phyloP scores from a whole-genome alignment of 2,888 invertebrate genomes.

The Uloborus plumipes region DNA sequence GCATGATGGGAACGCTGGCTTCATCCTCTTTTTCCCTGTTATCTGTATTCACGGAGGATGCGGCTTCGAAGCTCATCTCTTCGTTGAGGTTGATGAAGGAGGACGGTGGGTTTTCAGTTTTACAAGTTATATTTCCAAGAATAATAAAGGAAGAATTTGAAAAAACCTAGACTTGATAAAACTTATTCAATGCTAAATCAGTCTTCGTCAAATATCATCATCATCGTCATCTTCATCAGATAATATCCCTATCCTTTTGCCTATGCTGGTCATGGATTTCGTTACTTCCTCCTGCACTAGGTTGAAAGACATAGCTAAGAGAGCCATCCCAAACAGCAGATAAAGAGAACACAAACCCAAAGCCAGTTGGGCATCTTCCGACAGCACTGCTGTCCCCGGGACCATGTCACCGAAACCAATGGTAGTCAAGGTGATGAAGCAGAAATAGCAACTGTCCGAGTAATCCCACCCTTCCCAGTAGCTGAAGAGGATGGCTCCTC shows the following conservation, averaged over 20 bases:
- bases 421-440: slow-evolving; percentile 92
- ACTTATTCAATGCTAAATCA: too few species aligned
- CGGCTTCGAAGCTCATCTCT: slow-evolving; percentile 71
- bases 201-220: slow-evolving; percentile 35
- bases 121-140: background rate
- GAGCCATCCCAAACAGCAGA: slow-evolving; percentile 91
- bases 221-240: slow-evolving; percentile 75
- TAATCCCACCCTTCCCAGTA: slow-evolving; percentile 89
- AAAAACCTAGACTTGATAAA: too few species aligned
- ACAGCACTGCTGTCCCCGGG: slow-evolving; percentile 81
- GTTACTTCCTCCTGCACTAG: slow-evolving; percentile 94
- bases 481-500: slow-evolving; percentile 87
- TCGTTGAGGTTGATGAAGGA: slow-evolving; percentile 25
- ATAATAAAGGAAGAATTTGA: too few species aligned
- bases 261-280: slow-evolving; percentile 87
- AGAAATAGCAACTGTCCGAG: slow-evolving; percentile 91
- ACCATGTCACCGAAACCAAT: slow-evolving; percentile 94
- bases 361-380: slow-evolving; percentile 75
- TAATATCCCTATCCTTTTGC: slow-evolving; percentile 87
- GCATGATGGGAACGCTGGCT: slow-evolving; percentile 75
- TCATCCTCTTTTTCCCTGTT: slow-evolving; percentile 65
- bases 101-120: slow-evolving; percentile 9
- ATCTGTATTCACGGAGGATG: slow-evolving; percentile 64
- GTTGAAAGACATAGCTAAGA: slow-evolving; percentile 97
- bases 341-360: slow-evolving; percentile 92